These are phyloP conservation scores for Ceratina australensis DNA, from an alignment of 1,140 invertebrate genomes.

Conservation along the genomic window DNA sequence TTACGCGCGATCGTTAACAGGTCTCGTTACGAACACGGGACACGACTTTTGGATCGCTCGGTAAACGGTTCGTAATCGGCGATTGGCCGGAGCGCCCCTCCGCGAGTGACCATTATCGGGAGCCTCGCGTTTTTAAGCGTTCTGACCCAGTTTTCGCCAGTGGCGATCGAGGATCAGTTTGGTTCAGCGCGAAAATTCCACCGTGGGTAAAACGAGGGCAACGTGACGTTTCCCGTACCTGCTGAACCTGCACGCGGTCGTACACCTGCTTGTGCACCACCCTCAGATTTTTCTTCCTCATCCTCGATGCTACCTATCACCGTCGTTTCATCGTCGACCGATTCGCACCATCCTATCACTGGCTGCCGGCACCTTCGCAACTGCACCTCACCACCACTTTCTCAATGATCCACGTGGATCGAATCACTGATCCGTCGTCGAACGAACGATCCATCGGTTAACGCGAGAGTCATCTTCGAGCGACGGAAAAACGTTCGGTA, in stretches of 20 bases:
- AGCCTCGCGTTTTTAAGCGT: slow-evolving; percentile 32
- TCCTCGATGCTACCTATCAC: slow-evolving; percentile 15
- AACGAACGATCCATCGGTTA: not conserved
- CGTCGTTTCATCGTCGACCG: not conserved
- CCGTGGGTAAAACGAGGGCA: too few species aligned
- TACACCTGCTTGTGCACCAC: slow-evolving; percentile 75
- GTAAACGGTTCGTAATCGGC: slow-evolving; percentile 22
- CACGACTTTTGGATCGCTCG: slow-evolving; percentile 33
- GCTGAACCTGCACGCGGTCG: slow-evolving; percentile 57
- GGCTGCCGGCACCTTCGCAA: not conserved
- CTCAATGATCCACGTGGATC: too few species aligned
- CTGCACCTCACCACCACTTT: not conserved
- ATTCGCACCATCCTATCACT: not conserved
- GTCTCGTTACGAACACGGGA: not conserved
- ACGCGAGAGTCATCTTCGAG: not conserved
- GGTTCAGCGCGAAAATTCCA: not conserved
- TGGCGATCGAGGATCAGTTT: slow-evolving; percentile 14
- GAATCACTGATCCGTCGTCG: slow-evolving; percentile 27
- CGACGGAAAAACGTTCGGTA: not conserved
- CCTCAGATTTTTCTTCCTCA: slow-evolving; percentile 72
- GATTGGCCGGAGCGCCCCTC: slow-evolving; percentile 17
- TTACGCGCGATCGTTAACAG: not conserved
- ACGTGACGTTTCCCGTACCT: slow-evolving; percentile 51
- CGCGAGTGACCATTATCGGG: slow-evolving; percentile 33
- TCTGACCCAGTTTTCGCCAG: slow-evolving; percentile 46